A percentile compares a stretch with the other conserved stretches of the same genome.
phyloP scores from a whole-genome alignment of 1,140 invertebrate genomes.

The Cydia amplana region DNA sequence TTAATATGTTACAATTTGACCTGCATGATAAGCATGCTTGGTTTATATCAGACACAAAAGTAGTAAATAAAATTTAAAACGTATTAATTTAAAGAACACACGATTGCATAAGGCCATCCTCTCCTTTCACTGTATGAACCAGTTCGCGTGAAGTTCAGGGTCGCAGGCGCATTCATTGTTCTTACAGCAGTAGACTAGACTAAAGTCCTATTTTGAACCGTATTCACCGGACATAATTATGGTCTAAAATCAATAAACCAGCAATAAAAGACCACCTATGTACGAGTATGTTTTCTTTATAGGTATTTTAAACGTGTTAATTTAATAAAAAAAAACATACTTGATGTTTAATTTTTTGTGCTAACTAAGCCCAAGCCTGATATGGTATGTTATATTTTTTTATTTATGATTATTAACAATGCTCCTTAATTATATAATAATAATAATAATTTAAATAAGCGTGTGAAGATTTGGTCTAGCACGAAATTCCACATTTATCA shows the following conservation, averaged over 20 bases:
- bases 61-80: not conserved
- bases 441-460: too few relatives aligned
- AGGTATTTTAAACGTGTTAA: not conserved
- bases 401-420: not conserved
- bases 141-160: constrained; percentile 34
- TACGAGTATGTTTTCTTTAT: not conserved
- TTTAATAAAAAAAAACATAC: not conserved
- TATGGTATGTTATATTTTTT: not conserved
- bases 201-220: not conserved
- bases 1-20: too few relatives aligned
- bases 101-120: not conserved
- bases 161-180: constrained; percentile 6
- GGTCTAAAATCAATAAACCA: not conserved
- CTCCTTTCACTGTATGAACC: constrained; percentile 31
- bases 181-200: not conserved
- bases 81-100: not conserved
- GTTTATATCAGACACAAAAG: not conserved
- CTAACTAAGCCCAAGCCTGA: not conserved
- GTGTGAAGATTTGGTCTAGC: too few relatives aligned
- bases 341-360: not conserved
- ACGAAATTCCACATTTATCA: too few relatives aligned
- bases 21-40: not conserved
- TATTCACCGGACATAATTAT: not conserved
- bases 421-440: not conserved
- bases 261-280: not conserved